Evolutionary conservation across 1,140 invertebrate species (phyloP).

Genomic region (Macrobrachium rosenbergii): DNA sequence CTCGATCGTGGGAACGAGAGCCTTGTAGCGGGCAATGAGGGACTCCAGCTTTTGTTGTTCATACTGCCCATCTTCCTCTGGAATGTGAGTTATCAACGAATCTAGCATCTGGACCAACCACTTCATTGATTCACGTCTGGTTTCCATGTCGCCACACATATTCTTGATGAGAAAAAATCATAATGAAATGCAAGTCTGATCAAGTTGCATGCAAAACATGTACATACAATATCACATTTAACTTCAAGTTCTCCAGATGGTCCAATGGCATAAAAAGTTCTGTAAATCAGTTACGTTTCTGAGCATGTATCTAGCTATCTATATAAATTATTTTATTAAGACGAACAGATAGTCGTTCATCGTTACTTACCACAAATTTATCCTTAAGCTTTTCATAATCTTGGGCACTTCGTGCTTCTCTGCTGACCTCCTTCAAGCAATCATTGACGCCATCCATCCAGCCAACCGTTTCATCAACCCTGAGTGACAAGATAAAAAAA

Average conservation of each 20-base stretch:
- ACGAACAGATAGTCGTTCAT: constrained; percentile 16
- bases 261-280: background rate
- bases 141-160: constrained; percentile 90
- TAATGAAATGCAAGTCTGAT: no score
- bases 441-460: constrained; percentile 93
- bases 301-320: background rate
- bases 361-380: constrained; percentile 84
- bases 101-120: constrained; percentile 93
- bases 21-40: constrained; percentile 88
- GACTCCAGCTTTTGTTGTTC: constrained; percentile 84
- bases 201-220: constrained; percentile 1
- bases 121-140: constrained; percentile 92
- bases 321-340: background rate
- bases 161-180: constrained; percentile 74
- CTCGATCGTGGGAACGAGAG: constrained; percentile 91
- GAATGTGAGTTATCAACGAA: constrained; percentile 84
- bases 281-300: background rate
- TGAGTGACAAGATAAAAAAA: constrained; percentile 67
- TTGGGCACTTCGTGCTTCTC: constrained; percentile 85
- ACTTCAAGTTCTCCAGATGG: background rate
- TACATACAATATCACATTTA: constrained; percentile 7
- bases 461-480: constrained; percentile 84
- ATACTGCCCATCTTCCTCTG: constrained; percentile 82
- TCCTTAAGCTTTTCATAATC: constrained; percentile 74
- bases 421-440: constrained; percentile 84